Evolutionary conservation across 2,888 invertebrate species (phyloP).

Genomic region (Andrena dorsata): DNA sequence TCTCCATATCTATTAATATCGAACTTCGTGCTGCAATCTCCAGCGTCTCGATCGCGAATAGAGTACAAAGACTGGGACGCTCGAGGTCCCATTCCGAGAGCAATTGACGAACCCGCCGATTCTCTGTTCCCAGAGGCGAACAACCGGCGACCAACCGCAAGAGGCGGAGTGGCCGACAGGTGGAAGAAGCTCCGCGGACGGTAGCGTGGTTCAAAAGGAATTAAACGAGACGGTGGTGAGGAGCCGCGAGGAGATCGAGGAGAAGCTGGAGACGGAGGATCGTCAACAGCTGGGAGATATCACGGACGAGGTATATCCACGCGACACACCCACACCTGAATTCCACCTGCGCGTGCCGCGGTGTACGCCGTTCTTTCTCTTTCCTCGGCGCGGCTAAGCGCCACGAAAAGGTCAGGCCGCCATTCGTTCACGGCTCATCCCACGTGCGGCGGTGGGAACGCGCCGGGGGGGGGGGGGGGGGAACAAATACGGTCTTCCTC

Average conservation of each 20-base stretch:
- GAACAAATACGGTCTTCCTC: constrained; percentile 29
- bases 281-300: constrained; percentile 93
- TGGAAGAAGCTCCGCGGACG: constrained; percentile 79
- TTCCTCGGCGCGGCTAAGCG: constrained; percentile 44
- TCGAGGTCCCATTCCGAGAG: neutral
- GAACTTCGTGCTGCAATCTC: neutral
- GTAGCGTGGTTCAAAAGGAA: constrained; percentile 92
- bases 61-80: neutral
- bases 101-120: neutral
- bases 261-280: constrained; percentile 94
- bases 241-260: constrained; percentile 93
- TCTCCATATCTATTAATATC: neutral
- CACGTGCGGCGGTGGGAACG: neutral
- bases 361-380: constrained; percentile 32
- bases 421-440: constrained; percentile 42
- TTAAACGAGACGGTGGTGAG: constrained; percentile 92
- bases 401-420: constrained; percentile 65
- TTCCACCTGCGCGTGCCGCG: constrained; percentile 72
- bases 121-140: constrained; percentile 85
- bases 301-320: constrained; percentile 90
- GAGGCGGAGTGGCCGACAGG: constrained; percentile 77
- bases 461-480: neutral
- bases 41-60: neutral
- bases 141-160: constrained; percentile 85
- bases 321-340: constrained; percentile 70